A percentile compares a stretch with the other conserved stretches of the same genome.
phyloP scores from a whole-genome alignment of 2,113 vertebrate species.

The Synchiropus splendidus region DNA sequence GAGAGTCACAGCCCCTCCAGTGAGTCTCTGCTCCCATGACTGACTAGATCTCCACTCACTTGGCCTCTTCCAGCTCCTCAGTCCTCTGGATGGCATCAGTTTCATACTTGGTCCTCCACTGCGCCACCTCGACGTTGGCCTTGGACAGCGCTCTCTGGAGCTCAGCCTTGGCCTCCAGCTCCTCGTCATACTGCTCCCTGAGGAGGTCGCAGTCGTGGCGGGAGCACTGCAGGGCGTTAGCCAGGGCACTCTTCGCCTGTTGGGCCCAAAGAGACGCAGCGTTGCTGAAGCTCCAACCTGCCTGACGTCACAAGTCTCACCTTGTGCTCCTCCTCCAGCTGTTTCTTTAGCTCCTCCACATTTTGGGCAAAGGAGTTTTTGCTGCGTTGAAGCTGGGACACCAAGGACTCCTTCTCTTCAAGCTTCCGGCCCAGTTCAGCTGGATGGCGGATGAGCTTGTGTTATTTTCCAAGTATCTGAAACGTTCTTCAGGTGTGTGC shows the following conservation, averaged over 20 bases:
- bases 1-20: background rate
- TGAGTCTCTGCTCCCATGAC: too few relatives aligned
- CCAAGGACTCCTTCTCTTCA: conserved; percentile 81
- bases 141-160: conserved; percentile 84
- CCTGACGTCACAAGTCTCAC: conserved; percentile 38
- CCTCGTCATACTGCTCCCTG: conserved; percentile 88
- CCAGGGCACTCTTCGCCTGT: conserved; percentile 81
- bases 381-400: conserved; percentile 81
- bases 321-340: conserved; percentile 90
- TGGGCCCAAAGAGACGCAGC: background rate
- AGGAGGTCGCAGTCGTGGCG: conserved; percentile 85
- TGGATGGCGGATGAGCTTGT: conserved; percentile 40
- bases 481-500: too few relatives aligned
- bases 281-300: background rate
- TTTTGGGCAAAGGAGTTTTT: conserved; percentile 79
- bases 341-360: conserved; percentile 83
- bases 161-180: conserved; percentile 80
- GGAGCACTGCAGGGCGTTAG: conserved; percentile 81
- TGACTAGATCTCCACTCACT: conserved; percentile 62
- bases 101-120: conserved; percentile 92
- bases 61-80: conserved; percentile 90
- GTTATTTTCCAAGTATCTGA: too few relatives aligned
- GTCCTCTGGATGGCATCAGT: conserved; percentile 90
- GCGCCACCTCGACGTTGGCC: conserved; percentile 83
- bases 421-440: conserved; percentile 80